Conservation (phyloP, 1,140 invertebrate genomes). For the Caerostris extrusa region DNA sequence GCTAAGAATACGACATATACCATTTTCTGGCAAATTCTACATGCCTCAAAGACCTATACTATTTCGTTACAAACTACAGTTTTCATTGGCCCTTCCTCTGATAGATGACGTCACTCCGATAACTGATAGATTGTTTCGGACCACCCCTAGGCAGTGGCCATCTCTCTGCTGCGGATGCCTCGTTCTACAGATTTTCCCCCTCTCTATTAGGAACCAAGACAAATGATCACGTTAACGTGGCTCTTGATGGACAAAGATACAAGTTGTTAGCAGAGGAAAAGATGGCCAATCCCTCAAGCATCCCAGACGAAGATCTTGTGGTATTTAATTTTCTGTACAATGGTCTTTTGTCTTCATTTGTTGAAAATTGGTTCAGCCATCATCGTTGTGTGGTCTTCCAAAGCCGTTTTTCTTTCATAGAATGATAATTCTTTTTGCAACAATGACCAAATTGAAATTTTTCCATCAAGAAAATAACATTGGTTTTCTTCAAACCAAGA, state of each 20-base stretch:
- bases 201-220: conserved; percentile 47
- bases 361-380: not conserved
- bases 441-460: too few relatives aligned
- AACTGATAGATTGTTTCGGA: conserved; percentile 39
- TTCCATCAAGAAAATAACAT: too few relatives aligned
- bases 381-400: too few relatives aligned
- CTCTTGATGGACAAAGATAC: conserved; percentile 12
- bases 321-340: not conserved
- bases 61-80: conserved; percentile 20
- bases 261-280: not conserved
- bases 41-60: not conserved
- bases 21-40: not conserved
- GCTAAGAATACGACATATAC: not conserved
- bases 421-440: too few relatives aligned
- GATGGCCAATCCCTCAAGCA: not conserved
- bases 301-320: not conserved
- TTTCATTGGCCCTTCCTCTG: conserved; percentile 19
- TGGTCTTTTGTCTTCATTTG: not conserved
- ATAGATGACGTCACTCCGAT: conserved; percentile 45
- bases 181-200: conserved; percentile 42
- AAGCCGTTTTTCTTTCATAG: too few relatives aligned
- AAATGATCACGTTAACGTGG: conserved; percentile 20
- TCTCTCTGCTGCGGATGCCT: not conserved
- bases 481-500: too few relatives aligned
- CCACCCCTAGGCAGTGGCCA: conserved; percentile 22